Conservation (phyloP, 30 jellyfish, hydroid and myxozoan genomes). For the Aurelia aurita complex sp. Pacific region DNA sequence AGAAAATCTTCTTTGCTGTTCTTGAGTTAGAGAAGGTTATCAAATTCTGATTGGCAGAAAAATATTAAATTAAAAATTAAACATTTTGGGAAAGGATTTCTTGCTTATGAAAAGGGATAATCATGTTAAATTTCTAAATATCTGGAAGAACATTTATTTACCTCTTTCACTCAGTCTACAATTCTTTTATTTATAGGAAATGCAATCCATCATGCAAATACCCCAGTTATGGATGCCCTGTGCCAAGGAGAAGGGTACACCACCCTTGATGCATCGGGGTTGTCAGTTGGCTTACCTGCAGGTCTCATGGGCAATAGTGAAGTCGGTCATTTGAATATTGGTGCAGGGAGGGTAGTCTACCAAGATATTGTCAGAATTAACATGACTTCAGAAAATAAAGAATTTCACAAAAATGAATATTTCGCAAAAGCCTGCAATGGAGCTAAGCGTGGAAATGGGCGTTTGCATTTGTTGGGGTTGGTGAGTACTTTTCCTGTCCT, state of each 20-base stretch:
- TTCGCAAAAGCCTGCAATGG: slow-evolving; percentile 84
- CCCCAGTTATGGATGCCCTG: slow-evolving; percentile 98
- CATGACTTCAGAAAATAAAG: slow-evolving; percentile 83
- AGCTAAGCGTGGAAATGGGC: slow-evolving; percentile 83
- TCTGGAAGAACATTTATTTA: too few relatives aligned
- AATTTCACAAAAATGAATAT: slow-evolving; percentile 69
- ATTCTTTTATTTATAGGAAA: slow-evolving; percentile 63
- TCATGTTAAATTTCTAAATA: too few relatives aligned
- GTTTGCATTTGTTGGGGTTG: slow-evolving; percentile 95
- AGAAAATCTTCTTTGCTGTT: too few relatives aligned
- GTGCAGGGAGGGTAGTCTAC: slow-evolving; percentile 92
- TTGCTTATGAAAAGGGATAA: too few relatives aligned
- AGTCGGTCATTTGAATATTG: slow-evolving; percentile 99
- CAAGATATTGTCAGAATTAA: slow-evolving; percentile 95
- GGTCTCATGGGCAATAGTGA: slow-evolving; percentile 99
- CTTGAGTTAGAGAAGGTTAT: too few relatives aligned
- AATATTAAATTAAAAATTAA: too few relatives aligned
- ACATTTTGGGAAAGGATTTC: too few relatives aligned
- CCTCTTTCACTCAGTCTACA: too few relatives aligned
- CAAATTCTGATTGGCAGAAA: too few relatives aligned
- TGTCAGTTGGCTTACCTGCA: slow-evolving; percentile 98
- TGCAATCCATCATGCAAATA: slow-evolving; percentile 95
- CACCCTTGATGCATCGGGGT: slow-evolving; percentile 95
- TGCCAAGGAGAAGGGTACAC: slow-evolving; percentile 93
- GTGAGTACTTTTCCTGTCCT: slow-evolving; percentile 29